Conservation (phyloP, 2,113 vertebrate species). For the Pheucticus melanocephalus region DNA sequence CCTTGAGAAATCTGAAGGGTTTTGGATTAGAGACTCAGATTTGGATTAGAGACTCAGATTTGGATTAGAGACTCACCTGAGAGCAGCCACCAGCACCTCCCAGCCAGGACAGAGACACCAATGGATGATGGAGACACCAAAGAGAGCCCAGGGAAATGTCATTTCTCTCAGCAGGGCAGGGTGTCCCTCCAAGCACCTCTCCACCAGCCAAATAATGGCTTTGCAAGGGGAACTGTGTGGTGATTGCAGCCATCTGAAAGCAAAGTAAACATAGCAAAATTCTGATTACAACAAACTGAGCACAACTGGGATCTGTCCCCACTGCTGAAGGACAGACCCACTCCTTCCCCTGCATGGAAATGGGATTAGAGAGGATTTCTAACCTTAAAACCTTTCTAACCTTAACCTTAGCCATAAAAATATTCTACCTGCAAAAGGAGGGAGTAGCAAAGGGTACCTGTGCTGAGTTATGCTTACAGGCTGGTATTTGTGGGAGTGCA, state of each 20-base stretch:
- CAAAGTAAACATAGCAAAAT: neutral
- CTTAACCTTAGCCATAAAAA: neutral
- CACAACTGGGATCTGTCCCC: neutral
- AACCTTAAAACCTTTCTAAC: neutral
- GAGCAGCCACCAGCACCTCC: neutral
- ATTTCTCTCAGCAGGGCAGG: neutral
- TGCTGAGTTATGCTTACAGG: neutral
- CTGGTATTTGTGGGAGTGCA: neutral
- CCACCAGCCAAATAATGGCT: neutral
- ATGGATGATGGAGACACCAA: neutral
- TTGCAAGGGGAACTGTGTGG: neutral
- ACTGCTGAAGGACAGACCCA: neutral
- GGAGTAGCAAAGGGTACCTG: neutral
- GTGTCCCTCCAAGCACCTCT: neutral
- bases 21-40: neutral
- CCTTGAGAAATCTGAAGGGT: neutral
- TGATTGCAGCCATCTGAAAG: neutral
- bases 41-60: too few species aligned
- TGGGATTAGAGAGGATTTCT: neutral
- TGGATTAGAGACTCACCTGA: neutral
- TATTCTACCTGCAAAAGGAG: neutral
- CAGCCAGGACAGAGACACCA: neutral
- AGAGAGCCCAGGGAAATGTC: neutral
- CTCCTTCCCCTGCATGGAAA: neutral
- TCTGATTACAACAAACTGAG: neutral